A percentile compares a stretch with the other conserved stretches of the same genome.
phyloP scores from a whole-genome alignment of 2,888 invertebrate species.

The Perdita meconis region DNA sequence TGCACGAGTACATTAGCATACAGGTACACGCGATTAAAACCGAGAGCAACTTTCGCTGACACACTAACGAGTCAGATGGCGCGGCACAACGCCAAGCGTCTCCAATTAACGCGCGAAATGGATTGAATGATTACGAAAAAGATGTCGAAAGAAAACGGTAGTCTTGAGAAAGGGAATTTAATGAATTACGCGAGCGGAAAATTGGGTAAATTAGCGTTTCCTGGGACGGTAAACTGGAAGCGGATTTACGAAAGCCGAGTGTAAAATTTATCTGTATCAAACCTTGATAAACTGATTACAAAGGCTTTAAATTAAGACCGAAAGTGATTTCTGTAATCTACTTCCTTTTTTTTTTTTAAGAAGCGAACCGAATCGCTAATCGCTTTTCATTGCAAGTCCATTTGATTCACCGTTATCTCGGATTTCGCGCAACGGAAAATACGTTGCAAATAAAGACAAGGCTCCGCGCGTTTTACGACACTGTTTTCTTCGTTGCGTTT shows the following conservation, averaged over 20 bases:
- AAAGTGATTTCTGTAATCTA: no score
- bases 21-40: slow-evolving; percentile 33
- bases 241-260: background rate
- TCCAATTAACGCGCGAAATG: slow-evolving; percentile 46
- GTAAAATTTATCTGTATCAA: background rate
- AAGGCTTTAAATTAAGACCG: slow-evolving; percentile 2
- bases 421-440: slow-evolving; percentile 1
- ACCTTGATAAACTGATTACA: background rate
- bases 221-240: background rate
- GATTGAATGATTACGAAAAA: slow-evolving; percentile 33
- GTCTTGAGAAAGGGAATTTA: slow-evolving; percentile 7
- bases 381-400: no score
- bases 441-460: background rate
- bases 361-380: no score
- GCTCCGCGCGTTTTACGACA: slow-evolving; percentile 31
- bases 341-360: no score
- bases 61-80: slow-evolving; percentile 30
- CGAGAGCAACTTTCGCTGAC: slow-evolving; percentile 15
- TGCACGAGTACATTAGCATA: slow-evolving; percentile 9
- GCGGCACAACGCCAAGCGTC: slow-evolving; percentile 11
- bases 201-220: slow-evolving; percentile 22
- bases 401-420: background rate
- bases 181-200: slow-evolving; percentile 15
- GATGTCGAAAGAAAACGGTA: slow-evolving; percentile 33
- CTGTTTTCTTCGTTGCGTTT: slow-evolving; percentile 38